Percentiles rank a stretch among this genome's conserved stretches.
Evolutionary conservation across 2,113 vertebrate genomes (phyloP).

Genomic region (Calidris pugnax): DNA sequence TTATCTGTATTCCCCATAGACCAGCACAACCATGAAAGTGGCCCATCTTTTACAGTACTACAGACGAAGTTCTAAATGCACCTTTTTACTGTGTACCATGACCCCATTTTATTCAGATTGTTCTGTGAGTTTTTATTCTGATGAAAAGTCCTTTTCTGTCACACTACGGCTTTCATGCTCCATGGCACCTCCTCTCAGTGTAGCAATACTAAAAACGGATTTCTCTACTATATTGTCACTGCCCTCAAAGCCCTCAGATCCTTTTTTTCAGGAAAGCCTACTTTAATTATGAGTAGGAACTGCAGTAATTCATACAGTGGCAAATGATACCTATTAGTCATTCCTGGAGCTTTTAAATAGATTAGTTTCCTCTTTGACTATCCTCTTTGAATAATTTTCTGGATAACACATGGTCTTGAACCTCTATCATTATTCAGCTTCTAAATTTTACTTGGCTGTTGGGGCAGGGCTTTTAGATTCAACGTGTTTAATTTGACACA

Average conservation of each 20-base stretch:
- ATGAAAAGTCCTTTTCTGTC: not conserved
- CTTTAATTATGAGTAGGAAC: slow-evolving; percentile 7
- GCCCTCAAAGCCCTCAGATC: not conserved
- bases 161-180: not conserved
- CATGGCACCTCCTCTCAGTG: not conserved
- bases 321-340: not conserved
- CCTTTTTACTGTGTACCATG: not conserved
- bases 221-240: not conserved
- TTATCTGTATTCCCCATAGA: not conserved
- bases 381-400: not conserved
- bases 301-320: not conserved
- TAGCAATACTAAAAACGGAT: not conserved
- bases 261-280: not conserved
- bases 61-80: not conserved
- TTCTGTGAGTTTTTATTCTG: not conserved
- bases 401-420: not conserved
- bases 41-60: not conserved
- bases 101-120: not conserved
- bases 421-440: not conserved
- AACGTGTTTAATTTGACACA: not conserved
- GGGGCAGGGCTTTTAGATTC: not conserved
- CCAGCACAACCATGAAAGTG: not conserved
- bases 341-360: slow-evolving; percentile 7
- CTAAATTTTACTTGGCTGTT: not conserved
- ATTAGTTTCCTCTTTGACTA: not conserved